These are phyloP conservation scores for Eulacestoma nigropectus DNA, from an alignment of 2,113 vertebrate species.

Conservation along the genomic window DNA sequence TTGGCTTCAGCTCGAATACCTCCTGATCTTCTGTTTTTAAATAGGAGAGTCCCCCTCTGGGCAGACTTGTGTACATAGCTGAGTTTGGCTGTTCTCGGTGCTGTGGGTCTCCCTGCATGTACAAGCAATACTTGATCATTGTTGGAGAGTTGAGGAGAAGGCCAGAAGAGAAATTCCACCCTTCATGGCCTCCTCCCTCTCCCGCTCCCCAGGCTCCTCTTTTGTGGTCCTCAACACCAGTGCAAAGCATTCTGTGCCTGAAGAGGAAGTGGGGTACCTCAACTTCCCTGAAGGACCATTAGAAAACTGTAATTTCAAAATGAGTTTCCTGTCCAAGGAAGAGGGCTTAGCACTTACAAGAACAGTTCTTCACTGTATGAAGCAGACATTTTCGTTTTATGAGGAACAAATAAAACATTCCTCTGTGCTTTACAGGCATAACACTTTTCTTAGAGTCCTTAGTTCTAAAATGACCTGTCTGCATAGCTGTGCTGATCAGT, in stretches of 20 bases:
- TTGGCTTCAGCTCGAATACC: background rate
- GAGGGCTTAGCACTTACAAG: slow-evolving; percentile 47
- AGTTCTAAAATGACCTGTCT: slow-evolving; percentile 17
- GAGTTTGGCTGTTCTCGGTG: background rate
- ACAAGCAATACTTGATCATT: background rate
- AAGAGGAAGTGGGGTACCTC: slow-evolving; percentile 44
- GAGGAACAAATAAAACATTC: slow-evolving; percentile 64
- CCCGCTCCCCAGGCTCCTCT: background rate
- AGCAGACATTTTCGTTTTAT: slow-evolving; percentile 56
- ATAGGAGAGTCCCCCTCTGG: background rate
- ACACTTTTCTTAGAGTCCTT: slow-evolving; percentile 49
- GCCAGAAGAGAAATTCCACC: background rate
- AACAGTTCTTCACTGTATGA: slow-evolving; percentile 26
- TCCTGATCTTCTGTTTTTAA: background rate
- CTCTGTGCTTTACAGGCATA: slow-evolving; percentile 47
- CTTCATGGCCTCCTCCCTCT: background rate
- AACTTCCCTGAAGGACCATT: slow-evolving; percentile 59
- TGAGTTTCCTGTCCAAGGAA: slow-evolving; percentile 49
- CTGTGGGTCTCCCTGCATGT: background rate
- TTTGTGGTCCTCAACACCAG: background rate
- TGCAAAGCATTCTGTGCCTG: background rate
- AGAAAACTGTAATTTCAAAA: slow-evolving; percentile 59
- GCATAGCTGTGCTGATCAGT: background rate
- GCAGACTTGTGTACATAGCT: background rate
- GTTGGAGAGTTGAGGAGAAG: background rate